Evolutionary conservation across 1,140 invertebrate genomes (phyloP), one percentile per base, ranked within the genome.

Genomic region (Neodiprion virginianus): DNA sequence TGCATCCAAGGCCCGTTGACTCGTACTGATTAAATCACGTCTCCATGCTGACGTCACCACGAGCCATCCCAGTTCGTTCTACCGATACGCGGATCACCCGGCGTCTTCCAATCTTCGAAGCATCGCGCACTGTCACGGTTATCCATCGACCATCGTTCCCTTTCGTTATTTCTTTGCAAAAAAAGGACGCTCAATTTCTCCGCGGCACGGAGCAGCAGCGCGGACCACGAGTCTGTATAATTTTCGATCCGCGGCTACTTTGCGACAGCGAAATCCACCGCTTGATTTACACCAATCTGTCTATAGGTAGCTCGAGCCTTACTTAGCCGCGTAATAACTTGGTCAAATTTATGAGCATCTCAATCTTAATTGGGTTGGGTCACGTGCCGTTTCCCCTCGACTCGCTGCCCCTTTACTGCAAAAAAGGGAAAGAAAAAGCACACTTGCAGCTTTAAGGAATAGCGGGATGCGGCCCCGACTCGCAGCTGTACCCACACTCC

Each of bases 401-500:
- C n/a, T 40, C 28, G 28, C 28, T 61, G n/a, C 53, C 53, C 53
- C 53, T 61, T 17, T 17, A 21, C 11, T 14, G 53, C 8, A 5
- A 61, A 17, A 61, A 61, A 61, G 53, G 0, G 8, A 61, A 61
- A 12, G 53, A 61, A 17, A 61, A 61, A 4, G 53, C 11, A 61
- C n/a, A 61, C 53, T 61, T 12, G 53, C 28, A 40, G 53, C n/a
- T 61, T 61, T 61, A 17, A 61, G 53, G 8, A 61, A 61, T 61
- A 14, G 53, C 11, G 53, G 53, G n/a, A 61, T 61, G 53, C 11
- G 53, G 53, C 8, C 11, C 53, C 21, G n/a, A 23, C 23, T 71
- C 67, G n/a, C 66, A n/a, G 40, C 67, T 17, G 48, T 68, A 47
- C 48, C 61, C 67, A 21, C 73, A 53, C 73, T 28, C 48, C 53